Evolutionary conservation across 2,797 vertebrate genomes (phyloP).

Genomic region (Mormyrops attenuatus): DNA sequence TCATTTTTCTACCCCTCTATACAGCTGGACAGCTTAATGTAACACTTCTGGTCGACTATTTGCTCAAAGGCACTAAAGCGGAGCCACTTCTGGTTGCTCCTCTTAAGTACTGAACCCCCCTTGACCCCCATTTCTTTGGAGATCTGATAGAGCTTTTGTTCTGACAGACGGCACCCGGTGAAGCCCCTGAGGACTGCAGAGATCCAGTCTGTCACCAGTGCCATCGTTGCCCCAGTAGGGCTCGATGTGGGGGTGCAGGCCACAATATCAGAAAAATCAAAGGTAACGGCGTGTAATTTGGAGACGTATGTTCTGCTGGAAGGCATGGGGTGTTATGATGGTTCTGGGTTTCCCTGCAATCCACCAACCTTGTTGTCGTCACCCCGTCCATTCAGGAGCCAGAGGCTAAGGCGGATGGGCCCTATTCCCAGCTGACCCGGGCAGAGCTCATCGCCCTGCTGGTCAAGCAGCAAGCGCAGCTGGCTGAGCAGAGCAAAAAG

Average conservation of each 20-base stretch:
- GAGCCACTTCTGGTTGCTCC: neutral
- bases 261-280: slow-evolving; percentile 38
- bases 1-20: neutral
- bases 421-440: slow-evolving; percentile 79
- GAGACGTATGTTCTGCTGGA: neutral
- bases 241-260: slow-evolving; percentile 30
- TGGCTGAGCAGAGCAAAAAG: slow-evolving; percentile 69
- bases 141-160: neutral
- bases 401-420: slow-evolving; percentile 55
- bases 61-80: neutral
- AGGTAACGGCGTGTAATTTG: slow-evolving; percentile 36
- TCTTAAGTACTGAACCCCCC: neutral
- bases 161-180: slow-evolving; percentile 78
- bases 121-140: neutral
- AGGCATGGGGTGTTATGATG: neutral
- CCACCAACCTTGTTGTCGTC: neutral
- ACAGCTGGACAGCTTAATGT: neutral
- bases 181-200: slow-evolving; percentile 75
- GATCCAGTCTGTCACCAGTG: slow-evolving; percentile 44
- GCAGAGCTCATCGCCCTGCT: slow-evolving; percentile 82
- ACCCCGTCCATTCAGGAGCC: slow-evolving; percentile 51
- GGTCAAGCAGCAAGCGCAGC: slow-evolving; percentile 74
- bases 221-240: slow-evolving; percentile 42
- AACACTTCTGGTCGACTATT: neutral
- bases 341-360: neutral